These are phyloP conservation scores for Corythornis cristatus DNA, from an alignment of 2,113 vertebrate genomes.

Conservation along the genomic window DNA sequence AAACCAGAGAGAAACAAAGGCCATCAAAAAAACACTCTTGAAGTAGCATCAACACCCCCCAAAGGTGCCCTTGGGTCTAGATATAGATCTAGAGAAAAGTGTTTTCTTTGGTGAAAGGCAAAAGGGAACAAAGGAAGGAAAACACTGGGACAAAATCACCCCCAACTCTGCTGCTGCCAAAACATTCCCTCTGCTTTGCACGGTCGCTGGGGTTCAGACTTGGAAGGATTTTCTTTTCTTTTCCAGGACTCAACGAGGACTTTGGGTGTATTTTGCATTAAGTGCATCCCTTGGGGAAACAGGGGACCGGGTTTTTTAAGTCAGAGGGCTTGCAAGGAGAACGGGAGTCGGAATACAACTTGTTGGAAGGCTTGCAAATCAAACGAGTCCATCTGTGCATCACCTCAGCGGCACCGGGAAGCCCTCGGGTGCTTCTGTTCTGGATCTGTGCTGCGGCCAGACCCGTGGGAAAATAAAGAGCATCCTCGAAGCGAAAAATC, in stretches of 20 bases:
- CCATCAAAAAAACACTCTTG: not conserved
- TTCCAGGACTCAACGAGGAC: not conserved
- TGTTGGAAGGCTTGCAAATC: too few relatives aligned
- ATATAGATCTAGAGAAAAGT: not conserved
- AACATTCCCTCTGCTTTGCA: not conserved
- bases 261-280: fast-evolving
- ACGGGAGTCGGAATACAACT: too few relatives aligned
- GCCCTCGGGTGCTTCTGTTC: not conserved
- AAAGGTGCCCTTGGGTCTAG: not conserved
- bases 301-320: not conserved
- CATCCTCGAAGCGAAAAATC: not conserved
- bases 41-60: not conserved
- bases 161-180: not conserved
- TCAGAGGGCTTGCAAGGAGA: too few relatives aligned
- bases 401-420: not conserved
- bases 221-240: fast-evolving
- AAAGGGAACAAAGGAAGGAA: not conserved
- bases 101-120: not conserved
- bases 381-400: too few relatives aligned
- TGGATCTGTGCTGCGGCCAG: not conserved
- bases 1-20: not conserved
- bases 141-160: not conserved
- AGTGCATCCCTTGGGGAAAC: not conserved
- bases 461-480: not conserved
- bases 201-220: not conserved